Evolutionary conservation across 2,888 invertebrate genomes (phyloP).

Genomic region (Eilema depressum): DNA sequence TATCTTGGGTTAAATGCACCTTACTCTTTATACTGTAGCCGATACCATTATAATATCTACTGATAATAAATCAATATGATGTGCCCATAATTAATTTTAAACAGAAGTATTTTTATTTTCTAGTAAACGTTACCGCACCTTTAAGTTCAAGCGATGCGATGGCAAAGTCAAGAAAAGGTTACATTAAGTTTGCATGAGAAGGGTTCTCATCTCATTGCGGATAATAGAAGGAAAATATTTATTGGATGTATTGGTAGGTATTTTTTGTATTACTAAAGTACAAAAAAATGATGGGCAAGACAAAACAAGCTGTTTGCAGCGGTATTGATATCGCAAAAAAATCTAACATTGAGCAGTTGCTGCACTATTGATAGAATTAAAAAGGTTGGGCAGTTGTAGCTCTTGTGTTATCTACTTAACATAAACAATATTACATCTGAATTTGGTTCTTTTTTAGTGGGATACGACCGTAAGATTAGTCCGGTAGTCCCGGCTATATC

Average conservation of each 20-base stretch:
- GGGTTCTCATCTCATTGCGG: neutral
- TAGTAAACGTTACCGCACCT: constrained; percentile 12
- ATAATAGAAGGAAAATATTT: neutral
- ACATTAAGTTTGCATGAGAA: constrained; percentile 10
- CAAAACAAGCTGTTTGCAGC: neutral
- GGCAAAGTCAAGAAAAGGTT: constrained; percentile 20
- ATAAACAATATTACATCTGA: too few species aligned
- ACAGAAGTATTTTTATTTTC: constrained; percentile 23
- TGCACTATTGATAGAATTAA: neutral
- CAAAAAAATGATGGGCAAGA: neutral
- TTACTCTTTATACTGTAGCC: constrained; percentile 51
- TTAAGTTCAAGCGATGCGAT: neutral
- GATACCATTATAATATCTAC: constrained; percentile 53
- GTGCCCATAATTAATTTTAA: constrained; percentile 50
- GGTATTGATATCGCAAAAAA: constrained; percentile 1
- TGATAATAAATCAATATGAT: constrained; percentile 60
- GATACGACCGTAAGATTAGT: too few species aligned
- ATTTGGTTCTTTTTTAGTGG: too few species aligned
- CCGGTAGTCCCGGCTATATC: too few species aligned
- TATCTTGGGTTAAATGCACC: constrained; percentile 51
- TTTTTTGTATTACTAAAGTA: neutral
- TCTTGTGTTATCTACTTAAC: too few species aligned
- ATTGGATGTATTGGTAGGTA: neutral
- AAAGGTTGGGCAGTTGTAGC: neutral
- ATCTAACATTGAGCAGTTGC: neutral